A percentile compares a stretch with the other conserved stretches of the same genome.
Evolutionary conservation across 2,888 invertebrate genomes (phyloP).

Genomic region (Drosophila falleni): DNA sequence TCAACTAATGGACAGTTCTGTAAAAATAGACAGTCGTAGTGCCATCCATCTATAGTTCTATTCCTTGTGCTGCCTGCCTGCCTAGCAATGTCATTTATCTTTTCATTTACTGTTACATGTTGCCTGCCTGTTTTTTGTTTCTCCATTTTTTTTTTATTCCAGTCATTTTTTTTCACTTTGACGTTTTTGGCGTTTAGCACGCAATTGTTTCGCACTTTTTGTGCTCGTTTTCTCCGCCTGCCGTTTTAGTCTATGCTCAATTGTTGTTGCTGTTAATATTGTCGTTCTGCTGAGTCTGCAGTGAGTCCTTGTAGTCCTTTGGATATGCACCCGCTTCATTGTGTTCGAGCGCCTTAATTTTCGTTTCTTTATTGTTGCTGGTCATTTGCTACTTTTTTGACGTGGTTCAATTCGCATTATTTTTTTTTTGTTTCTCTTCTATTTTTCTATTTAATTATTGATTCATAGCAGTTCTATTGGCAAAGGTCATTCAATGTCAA

Average conservation of each 20-base stretch:
- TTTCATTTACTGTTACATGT: constrained; percentile 63
- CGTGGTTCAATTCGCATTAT: constrained; percentile 25
- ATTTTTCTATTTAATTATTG: constrained; percentile 75
- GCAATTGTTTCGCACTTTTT: constrained; percentile 79
- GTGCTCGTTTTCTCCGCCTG: constrained; percentile 44
- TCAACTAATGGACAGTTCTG: constrained; percentile 45
- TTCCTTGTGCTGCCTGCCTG: constrained; percentile 20
- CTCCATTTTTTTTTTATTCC: background rate
- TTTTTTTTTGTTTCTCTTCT: background rate
- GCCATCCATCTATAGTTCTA: constrained; percentile 33
- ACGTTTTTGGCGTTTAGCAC: constrained; percentile 77
- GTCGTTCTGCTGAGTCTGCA: constrained; percentile 56
- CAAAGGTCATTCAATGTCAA: constrained; percentile 78
- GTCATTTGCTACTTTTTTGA: constrained; percentile 57
- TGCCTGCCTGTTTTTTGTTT: constrained; percentile 28
- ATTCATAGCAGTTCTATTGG: constrained; percentile 63
- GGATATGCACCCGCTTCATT: constrained; percentile 59
- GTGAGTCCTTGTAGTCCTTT: constrained; percentile 38
- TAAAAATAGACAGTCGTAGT: constrained; percentile 35
- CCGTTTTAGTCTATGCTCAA: constrained; percentile 44
- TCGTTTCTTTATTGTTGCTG: constrained; percentile 54
- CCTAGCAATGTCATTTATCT: constrained; percentile 66
- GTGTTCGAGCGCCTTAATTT: constrained; percentile 61
- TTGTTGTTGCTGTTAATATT: constrained; percentile 23
- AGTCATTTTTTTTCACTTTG: constrained; percentile 59